Evolutionary conservation across 2,888 invertebrate genomes (phyloP).

Genomic region (Yponomeuta evonymella): DNA sequence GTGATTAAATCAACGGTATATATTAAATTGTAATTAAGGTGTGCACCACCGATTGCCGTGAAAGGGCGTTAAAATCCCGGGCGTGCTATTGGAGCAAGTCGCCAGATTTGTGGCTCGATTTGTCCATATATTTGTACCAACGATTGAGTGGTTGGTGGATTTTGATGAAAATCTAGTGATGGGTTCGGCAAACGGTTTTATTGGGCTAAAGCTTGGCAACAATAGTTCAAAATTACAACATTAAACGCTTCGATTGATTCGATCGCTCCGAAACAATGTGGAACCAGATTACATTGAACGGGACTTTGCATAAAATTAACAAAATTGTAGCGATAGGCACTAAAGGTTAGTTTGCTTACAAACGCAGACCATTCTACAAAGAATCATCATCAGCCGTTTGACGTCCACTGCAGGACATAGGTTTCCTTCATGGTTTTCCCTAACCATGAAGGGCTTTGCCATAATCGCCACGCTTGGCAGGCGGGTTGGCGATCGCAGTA

Average conservation of each 20-base stretch:
- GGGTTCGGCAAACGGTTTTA: neutral
- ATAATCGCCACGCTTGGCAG: too few species aligned
- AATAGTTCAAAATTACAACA: conserved; percentile 9
- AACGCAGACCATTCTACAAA: neutral
- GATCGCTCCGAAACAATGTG: neutral
- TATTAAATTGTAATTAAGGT: conserved; percentile 73
- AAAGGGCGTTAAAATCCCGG: conserved; percentile 47
- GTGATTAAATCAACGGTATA: conserved; percentile 67
- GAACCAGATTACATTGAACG: neutral
- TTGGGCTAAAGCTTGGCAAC: conserved; percentile 5
- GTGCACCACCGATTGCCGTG: conserved; percentile 29
- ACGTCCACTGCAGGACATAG: too few species aligned
- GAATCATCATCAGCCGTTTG: too few species aligned
- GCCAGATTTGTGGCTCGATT: conserved; percentile 18
- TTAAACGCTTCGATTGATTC: conserved; percentile 14
- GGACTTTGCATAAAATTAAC: neutral
- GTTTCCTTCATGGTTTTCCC: too few species aligned
- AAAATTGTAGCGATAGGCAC: neutral
- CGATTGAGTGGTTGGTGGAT: neutral
- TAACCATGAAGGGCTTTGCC: too few species aligned
- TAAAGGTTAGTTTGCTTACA: neutral
- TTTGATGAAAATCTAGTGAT: neutral
- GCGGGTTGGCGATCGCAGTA: too few species aligned
- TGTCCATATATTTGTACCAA: conserved; percentile 17
- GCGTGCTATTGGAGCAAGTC: conserved; percentile 15